These are phyloP conservation scores for Proteles cristata DNA, from an alignment of 2,113 vertebrate genomes.

Conservation along the genomic window DNA sequence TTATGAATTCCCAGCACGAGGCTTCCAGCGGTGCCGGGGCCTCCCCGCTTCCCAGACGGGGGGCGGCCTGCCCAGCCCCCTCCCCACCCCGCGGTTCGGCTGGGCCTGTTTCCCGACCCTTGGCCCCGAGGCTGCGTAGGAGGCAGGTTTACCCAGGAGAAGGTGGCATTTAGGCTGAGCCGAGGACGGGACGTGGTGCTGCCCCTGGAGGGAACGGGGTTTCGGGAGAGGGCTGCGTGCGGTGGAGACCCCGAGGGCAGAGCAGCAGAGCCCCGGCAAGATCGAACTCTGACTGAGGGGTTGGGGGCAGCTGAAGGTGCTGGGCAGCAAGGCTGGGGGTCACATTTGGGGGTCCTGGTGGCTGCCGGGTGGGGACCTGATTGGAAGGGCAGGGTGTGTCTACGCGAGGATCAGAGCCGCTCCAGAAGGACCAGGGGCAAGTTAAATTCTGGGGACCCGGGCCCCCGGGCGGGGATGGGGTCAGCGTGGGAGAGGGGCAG, in stretches of 20 bases:
- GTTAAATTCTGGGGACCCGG: background rate
- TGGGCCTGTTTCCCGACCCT: background rate
- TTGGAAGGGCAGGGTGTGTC: background rate
- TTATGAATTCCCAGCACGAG: rapidly evolving
- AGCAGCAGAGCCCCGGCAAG: rapidly evolving
- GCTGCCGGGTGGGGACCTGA: background rate
- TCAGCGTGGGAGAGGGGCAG: background rate
- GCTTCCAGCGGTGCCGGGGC: rapidly evolving
- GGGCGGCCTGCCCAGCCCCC: too few species aligned
- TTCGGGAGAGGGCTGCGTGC: rapidly evolving
- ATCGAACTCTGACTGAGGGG: background rate
- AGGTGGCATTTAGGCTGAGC: background rate
- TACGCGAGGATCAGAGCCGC: rapidly evolving
- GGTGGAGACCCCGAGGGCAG: rapidly evolving
- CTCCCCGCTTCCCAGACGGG: background rate
- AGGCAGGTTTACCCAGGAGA: background rate
- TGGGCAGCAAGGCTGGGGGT: background rate
- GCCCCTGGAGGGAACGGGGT: background rate
- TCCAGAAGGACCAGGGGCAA: background rate
- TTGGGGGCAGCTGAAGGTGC: background rate
- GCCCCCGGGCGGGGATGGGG: rapidly evolving
- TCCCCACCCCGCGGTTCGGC: too few species aligned
- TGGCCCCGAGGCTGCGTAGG: rapidly evolving
- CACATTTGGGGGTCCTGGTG: rapidly evolving
- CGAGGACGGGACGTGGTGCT: rapidly evolving